Evolutionary conservation across 2,888 invertebrate species (phyloP), one percentile per base, ranked within the genome.

Genomic region (Aphodius sticticus): DNA sequence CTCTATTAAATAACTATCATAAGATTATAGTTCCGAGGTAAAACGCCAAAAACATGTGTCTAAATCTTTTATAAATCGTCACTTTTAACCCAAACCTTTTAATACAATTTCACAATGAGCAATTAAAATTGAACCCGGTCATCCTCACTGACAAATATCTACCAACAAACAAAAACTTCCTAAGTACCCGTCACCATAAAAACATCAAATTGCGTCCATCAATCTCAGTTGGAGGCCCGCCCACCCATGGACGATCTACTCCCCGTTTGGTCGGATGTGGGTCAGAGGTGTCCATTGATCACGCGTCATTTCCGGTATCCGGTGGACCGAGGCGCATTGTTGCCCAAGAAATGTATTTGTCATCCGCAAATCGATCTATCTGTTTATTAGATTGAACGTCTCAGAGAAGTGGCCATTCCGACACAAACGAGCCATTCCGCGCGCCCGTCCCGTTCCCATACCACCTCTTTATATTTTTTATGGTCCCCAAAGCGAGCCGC

Each of bases 211-310:
- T 53, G 53, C 53, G 53, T 53, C 53, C 53, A 53, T 53, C 53
- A 53, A 53, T 53, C 53, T 53, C 53, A 53, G 53, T 12, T 53
- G 53, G 53, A 12, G 12, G 53, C 1, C 53, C 53, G 53, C 53
- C 26, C 26, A 53, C 9, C 53, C 53, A 53, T 53, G 53, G 53
- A 53, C 53, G 53, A 53, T 53, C 53, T 12, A 53, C 53, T 53
- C 53, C 26, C 53, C 53, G 53, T 12, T 53, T 53, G 53, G 53
- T 53, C 12, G 53, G 53, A 53, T 53, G 53, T 53, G 80, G 83
- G 83, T 84, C 83, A 82, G 81, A 83, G 84, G 82, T 84, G 82
- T 84, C 81, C 82, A 84, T 84, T 84, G 84, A 84, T 84, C 84
- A 84, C 82, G 81, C 84, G 83, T 84, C 84, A 83, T 83, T 82